These are phyloP conservation scores for Ichneumoninae sp. DNA, from an alignment of 2,888 invertebrate species.

Conservation along the genomic window DNA sequence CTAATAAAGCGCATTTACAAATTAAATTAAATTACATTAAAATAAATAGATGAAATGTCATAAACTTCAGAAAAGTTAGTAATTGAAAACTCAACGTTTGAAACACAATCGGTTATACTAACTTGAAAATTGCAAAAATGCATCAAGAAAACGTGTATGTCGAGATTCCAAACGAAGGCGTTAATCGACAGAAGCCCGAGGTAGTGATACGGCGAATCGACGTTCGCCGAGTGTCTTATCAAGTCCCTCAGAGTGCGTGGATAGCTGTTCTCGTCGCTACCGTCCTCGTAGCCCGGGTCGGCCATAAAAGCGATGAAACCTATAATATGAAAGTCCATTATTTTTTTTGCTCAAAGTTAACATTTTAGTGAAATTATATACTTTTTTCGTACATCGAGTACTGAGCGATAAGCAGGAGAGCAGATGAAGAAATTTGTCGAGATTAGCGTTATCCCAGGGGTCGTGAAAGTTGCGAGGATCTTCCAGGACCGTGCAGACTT, in stretches of 20 bases:
- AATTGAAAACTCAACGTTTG: background rate
- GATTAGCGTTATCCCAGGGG: slow-evolving; percentile 77
- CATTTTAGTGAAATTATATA: background rate
- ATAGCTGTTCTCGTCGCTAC: slow-evolving; percentile 74
- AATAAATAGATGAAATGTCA: background rate
- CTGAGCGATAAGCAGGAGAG: slow-evolving; percentile 79
- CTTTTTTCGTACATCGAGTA: slow-evolving; percentile 76
- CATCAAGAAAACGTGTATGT: slow-evolving; percentile 76
- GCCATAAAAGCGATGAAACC: slow-evolving; percentile 79
- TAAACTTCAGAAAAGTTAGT: background rate
- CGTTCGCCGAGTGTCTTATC: slow-evolving; percentile 73
- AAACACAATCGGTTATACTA: slow-evolving; percentile 25
- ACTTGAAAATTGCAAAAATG: slow-evolving; percentile 78
- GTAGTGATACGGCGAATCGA: slow-evolving; percentile 79
- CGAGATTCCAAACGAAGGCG: slow-evolving; percentile 80
- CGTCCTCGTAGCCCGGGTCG: slow-evolving; percentile 67
- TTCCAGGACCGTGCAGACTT: slow-evolving; percentile 76
- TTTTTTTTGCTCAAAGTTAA: background rate
- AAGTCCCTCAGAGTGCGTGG: slow-evolving; percentile 77
- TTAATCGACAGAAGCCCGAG: slow-evolving; percentile 78
- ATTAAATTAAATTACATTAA: too few species aligned
- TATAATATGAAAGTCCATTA: slow-evolving; percentile 56
- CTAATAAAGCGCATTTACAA: too few species aligned
- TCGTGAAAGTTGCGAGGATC: slow-evolving; percentile 78
- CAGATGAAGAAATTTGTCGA: slow-evolving; percentile 78